Evolutionary conservation across 2,888 invertebrate species (phyloP), one percentile per base, ranked within the genome.

Genomic region (Hesperia comma): DNA sequence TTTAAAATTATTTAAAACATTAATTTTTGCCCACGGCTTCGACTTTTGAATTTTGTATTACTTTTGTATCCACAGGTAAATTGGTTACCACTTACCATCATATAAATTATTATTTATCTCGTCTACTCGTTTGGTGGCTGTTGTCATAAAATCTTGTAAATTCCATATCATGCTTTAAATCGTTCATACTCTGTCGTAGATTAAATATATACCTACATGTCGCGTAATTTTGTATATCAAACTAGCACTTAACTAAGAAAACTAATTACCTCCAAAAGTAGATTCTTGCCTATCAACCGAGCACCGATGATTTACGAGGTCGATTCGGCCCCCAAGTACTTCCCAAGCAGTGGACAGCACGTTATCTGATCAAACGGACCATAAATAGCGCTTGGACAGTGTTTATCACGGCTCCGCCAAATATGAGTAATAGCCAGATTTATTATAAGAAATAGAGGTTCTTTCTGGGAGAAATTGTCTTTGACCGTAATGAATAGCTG

Each of bases 381-480:
- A 84, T 92, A 91, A 91, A 92, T 92, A 88, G 90, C 84, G 79
- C 84, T 83, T 74, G 85, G 83, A 81, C 86, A 80, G 84, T 89
- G 86, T 90, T 90, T 91, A 92, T 91, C 92, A 88, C 78, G 77
- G 79, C 78, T 77, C 82, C 77, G 81, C 81, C 76, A 85, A 86
- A 85, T 83, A 79, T 81, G 82, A 82, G 85, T 85, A 87, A 84
- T 85, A 79, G 77, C 72, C 79, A 78, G 80, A 88, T 90, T 89
- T 90, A 90, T 87, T 79, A 74, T 70, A 69, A 74, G 78, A 81
- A 81, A 82, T 80, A 86, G 68, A 71, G 70, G 58, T 56, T 43
- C 32, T 53, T 55, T 68, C 33, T 41, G 58, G 58, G 17, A n/a
- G 43, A 63, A 58, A 64, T 64, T 64, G 64, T 64, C 64, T 64